Base-by-base conservation (phyloP, 2,888 invertebrate genomes). In the Laspeyria flexula region DNA sequence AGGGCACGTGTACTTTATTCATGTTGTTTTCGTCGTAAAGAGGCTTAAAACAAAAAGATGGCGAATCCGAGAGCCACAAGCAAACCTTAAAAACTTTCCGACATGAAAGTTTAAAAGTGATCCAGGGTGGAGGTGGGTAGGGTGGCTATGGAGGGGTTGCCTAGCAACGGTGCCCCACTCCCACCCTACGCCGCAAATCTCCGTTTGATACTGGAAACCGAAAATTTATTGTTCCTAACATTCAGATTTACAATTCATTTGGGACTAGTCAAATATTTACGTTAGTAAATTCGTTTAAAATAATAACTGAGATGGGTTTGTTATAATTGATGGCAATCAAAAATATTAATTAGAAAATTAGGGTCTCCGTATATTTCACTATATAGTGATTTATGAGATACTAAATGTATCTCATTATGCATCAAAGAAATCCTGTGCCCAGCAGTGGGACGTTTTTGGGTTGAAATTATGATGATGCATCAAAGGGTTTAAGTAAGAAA, bases 21-120 rank as follows among this genome's bases (percentile, higher is more conserved):
- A 67, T 75, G 75, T 77, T 75, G 78, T 82, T 80, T 79, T 79
- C 74, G 61, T 68, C 65, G 65, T 62, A 80, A 84, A 83, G 80
- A 77, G 78, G 79, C 81, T 83, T 78, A 81, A 83, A 86, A 90
- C 84, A 88, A 88, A 86, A 89, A 89, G 84, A 85, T 79, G 82
- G 77, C 76, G 86, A 85, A 81, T 83, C 85, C 78, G 77, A 85
- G 85, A 86, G 85, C 89, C 88, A 82, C 89, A 85, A 86, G 88
- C 83, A 88, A 90, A 88, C 87, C 90, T 89, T 89, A 86, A 90
- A 89, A 91, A 91, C 86, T 91, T 91, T 86, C 83, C 87, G 86
- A 88, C 90, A 90, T 91, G 90, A 91, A 92, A 92, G 91, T 92
- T 92, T 91, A 92, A 92, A 92, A 92, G 91, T 90, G 90, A 89